Evolutionary conservation across 1,140 invertebrate species (phyloP).

Genomic region (Homarus americanus): DNA sequence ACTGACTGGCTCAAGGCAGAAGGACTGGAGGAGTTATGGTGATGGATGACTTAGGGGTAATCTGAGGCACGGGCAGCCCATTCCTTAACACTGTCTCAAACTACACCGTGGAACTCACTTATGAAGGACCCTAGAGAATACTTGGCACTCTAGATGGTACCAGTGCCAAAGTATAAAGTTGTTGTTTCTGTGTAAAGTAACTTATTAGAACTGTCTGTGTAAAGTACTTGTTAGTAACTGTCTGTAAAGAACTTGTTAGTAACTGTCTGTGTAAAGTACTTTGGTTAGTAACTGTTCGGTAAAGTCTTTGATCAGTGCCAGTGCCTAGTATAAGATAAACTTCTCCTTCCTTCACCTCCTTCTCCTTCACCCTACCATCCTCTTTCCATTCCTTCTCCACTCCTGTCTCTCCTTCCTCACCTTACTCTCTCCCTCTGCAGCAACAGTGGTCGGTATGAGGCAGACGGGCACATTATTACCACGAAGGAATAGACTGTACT

Average conservation of each 20-base stretch:
- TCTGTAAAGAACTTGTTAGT: too few relatives aligned
- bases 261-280: too few relatives aligned
- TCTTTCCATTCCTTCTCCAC: too few relatives aligned
- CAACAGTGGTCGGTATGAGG: slow-evolving; percentile 91
- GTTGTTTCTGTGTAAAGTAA: slow-evolving; percentile 82
- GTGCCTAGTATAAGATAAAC: too few relatives aligned
- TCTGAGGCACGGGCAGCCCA: slow-evolving; percentile 91
- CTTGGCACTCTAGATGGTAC: slow-evolving; percentile 80
- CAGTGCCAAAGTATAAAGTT: slow-evolving; percentile 79
- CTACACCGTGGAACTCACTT: slow-evolving; percentile 91
- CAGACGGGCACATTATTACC: slow-evolving; percentile 96
- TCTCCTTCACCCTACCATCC: too few relatives aligned
- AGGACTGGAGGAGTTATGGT: slow-evolving; percentile 98
- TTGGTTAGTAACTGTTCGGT: too few relatives aligned
- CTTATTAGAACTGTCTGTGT: slow-evolving; percentile 83
- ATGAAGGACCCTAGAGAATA: slow-evolving; percentile 90
- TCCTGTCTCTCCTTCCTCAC: too few relatives aligned
- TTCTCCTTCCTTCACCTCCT: too few relatives aligned
- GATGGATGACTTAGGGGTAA: slow-evolving; percentile 95
- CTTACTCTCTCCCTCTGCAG: too few relatives aligned
- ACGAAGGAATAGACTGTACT: slow-evolving; percentile 94
- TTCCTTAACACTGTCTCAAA: slow-evolving; percentile 91
- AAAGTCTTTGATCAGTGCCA: too few relatives aligned
- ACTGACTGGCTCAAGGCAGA: slow-evolving; percentile 96
- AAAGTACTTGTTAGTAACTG: too few relatives aligned